Evolutionary conservation across 2,797 vertebrate species (phyloP).

Genomic region (Pelodytes ibericus): DNA sequence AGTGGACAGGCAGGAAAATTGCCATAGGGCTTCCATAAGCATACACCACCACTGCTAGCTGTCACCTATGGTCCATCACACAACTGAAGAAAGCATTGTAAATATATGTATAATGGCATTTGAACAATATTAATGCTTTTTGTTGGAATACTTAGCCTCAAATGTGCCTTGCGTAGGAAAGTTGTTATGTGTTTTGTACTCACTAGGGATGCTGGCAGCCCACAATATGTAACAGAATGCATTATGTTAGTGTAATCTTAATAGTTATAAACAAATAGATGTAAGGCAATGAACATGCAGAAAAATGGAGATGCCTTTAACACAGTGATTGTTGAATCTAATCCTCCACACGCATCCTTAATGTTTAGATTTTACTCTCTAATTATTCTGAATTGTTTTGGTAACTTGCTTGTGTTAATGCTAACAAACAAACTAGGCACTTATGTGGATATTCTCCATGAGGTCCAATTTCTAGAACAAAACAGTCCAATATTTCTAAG

Average conservation of each 20-base stretch:
- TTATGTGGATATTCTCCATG: too few species aligned
- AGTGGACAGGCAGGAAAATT: too few species aligned
- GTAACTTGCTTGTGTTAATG: neutral
- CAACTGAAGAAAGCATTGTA: neutral
- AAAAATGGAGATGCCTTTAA: neutral
- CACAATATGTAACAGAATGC: neutral
- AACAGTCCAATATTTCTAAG: too few species aligned
- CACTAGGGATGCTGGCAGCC: neutral
- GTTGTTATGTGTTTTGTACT: neutral
- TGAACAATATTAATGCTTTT: neutral
- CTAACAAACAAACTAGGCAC: too few species aligned
- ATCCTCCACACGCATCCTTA: neutral
- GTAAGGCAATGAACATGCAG: neutral
- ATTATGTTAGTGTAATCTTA: neutral
- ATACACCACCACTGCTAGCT: too few species aligned
- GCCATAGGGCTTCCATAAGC: too few species aligned
- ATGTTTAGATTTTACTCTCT: neutral
- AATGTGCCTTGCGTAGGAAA: neutral
- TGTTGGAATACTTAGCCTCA: neutral
- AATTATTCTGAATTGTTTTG: neutral
- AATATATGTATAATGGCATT: neutral
- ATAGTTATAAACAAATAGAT: neutral
- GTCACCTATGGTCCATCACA: too few species aligned
- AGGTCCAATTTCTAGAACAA: too few species aligned
- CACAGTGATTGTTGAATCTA: neutral